These are phyloP conservation scores for Sternotherus odoratus DNA, from an alignment of 2,797 vertebrate species.

Conservation along the genomic window DNA sequence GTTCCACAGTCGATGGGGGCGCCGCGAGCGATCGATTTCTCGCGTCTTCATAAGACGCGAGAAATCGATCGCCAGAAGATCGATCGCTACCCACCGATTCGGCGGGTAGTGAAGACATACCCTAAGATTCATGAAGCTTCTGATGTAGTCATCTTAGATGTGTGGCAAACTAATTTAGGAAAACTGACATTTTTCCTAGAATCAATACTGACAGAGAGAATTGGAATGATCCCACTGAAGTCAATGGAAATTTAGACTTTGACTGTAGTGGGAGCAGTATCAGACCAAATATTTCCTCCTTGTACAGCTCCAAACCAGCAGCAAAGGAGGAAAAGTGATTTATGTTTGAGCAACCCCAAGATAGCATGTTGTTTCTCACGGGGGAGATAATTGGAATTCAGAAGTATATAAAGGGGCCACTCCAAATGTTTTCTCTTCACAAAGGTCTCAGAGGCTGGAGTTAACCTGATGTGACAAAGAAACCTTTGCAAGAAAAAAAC, in stretches of 20 bases:
- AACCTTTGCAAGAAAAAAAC: slow-evolving; percentile 49
- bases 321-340: slow-evolving; percentile 59
- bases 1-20: too few species aligned
- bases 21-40: too few species aligned
- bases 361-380: slow-evolving; percentile 28
- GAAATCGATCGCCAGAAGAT: too few species aligned
- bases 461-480: slow-evolving; percentile 54
- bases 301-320: not conserved
- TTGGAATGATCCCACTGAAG: not conserved
- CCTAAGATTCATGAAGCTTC: not conserved
- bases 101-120: too few species aligned
- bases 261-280: slow-evolving; percentile 2
- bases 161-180: slow-evolving; percentile 5
- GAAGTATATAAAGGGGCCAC: slow-evolving; percentile 46
- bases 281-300: not conserved
- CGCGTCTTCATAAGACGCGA: too few species aligned
- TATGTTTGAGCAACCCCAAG: slow-evolving; percentile 33
- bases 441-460: slow-evolving; percentile 6
- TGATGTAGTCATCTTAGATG: not conserved
- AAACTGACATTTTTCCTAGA: not conserved
- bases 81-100: too few species aligned
- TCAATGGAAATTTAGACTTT: not conserved
- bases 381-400: slow-evolving; percentile 35
- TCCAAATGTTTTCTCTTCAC: slow-evolving; percentile 21
- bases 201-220: not conserved